These are phyloP conservation scores for Hydrocynus forskahlii DNA, from an alignment of 2,797 vertebrate genomes.

Conservation along the genomic window DNA sequence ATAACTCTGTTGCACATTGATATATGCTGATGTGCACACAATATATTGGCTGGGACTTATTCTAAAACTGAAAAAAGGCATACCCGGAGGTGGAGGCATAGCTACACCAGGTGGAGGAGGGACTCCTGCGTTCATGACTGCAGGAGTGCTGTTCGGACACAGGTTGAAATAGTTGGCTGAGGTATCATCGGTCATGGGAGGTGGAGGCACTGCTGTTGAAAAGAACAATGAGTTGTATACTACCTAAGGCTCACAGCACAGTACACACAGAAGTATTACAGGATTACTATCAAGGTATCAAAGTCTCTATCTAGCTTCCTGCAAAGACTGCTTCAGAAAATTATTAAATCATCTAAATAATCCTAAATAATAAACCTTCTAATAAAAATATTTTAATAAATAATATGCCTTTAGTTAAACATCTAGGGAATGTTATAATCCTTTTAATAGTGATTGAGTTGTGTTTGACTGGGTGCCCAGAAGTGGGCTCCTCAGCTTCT, in stretches of 20 bases:
- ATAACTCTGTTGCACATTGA: background rate
- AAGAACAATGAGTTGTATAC: background rate
- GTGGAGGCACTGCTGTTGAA: conserved; percentile 88
- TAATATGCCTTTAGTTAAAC: background rate
- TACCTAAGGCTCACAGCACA: background rate
- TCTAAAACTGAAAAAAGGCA: background rate
- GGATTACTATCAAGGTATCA: background rate
- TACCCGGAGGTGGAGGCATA: conserved; percentile 94
- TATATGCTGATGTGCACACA: background rate
- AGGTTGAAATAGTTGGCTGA: conserved; percentile 98
- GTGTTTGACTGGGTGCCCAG: background rate
- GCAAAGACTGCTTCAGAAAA: background rate
- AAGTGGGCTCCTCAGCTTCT: conserved; percentile 45
- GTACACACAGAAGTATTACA: background rate
- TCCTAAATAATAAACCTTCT: background rate
- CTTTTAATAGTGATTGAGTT: background rate
- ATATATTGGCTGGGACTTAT: background rate
- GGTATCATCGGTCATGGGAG: conserved; percentile 88
- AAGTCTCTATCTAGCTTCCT: background rate
- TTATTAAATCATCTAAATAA: background rate
- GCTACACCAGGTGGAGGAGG: conserved; percentile 93
- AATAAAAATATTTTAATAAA: background rate
- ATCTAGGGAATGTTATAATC: background rate
- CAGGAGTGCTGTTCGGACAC: conserved; percentile 86
- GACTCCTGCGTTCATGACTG: conserved; percentile 91